A percentile compares a stretch with the other conserved stretches of the same genome.
Evolutionary conservation across 2,888 invertebrate species (phyloP).

Genomic region (Mimumesa dahlbomi): DNA sequence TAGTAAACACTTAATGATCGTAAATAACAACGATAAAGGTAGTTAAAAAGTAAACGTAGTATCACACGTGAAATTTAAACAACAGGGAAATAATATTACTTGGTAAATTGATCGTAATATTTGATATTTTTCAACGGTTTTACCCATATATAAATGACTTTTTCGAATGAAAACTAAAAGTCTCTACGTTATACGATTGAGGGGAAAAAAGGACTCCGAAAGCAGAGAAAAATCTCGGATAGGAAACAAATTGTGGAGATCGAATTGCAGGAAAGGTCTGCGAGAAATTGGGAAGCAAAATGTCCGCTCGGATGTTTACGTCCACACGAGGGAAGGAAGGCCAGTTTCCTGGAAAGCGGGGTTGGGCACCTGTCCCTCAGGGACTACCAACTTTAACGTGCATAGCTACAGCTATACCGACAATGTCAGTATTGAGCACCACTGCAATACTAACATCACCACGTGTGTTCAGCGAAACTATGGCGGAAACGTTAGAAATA

Average conservation of each 20-base stretch:
- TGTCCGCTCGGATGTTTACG: slow-evolving; percentile 61
- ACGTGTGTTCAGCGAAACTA: slow-evolving; percentile 48
- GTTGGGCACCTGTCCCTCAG: slow-evolving; percentile 79
- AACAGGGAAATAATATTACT: no score
- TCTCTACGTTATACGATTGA: no score
- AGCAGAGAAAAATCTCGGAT: no score
- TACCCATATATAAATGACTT: no score
- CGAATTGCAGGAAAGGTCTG: no score
- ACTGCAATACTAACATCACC: slow-evolving; percentile 58
- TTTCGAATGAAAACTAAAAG: no score
- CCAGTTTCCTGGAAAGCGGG: slow-evolving; percentile 78
- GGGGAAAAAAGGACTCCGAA: no score
- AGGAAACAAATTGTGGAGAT: no score
- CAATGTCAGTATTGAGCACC: slow-evolving; percentile 55
- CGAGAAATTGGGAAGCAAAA: slow-evolving; percentile 52
- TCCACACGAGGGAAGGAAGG: slow-evolving; percentile 67
- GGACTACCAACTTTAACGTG: slow-evolving; percentile 66
- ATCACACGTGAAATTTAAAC: no score
- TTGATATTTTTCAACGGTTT: no score
- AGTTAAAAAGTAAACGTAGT: no score
- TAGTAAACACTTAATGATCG: slow-evolving; percentile 5
- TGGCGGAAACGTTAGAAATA: background rate
- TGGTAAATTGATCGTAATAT: no score
- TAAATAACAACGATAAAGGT: background rate
- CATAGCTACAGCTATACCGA: background rate